Evolutionary conservation across 2,888 invertebrate genomes (phyloP).

Genomic region (Andrena haemorrhoa): DNA sequence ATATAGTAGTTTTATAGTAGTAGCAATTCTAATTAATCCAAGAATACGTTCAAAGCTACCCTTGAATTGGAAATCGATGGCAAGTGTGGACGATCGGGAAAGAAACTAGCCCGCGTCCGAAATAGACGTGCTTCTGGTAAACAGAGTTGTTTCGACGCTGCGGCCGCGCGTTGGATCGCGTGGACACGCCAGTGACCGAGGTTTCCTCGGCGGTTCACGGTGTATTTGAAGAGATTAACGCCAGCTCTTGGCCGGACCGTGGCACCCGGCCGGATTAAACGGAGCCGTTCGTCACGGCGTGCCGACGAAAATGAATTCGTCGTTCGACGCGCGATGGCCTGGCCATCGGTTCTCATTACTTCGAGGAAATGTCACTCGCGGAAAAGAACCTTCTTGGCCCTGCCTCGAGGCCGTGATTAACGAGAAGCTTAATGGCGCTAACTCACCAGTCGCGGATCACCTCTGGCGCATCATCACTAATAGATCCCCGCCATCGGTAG

Average conservation of each 20-base stretch:
- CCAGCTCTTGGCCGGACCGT: slow-evolving; percentile 11
- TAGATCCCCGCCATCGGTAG: neutral
- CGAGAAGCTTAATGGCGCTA: slow-evolving; percentile 22
- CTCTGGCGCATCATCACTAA: neutral
- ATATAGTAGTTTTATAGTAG: too few relatives aligned
- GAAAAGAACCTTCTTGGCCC: neutral
- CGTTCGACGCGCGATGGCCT: slow-evolving; percentile 45
- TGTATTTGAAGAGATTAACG: slow-evolving; percentile 67
- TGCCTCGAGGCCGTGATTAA: slow-evolving; percentile 15
- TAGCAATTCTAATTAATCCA: too few relatives aligned
- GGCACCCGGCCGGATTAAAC: slow-evolving; percentile 23
- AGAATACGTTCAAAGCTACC: neutral
- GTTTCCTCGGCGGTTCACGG: slow-evolving; percentile 39
- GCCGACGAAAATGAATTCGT: slow-evolving; percentile 67
- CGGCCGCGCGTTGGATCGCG: slow-evolving; percentile 28
- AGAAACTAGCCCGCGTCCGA: slow-evolving; percentile 29
- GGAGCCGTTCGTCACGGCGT: slow-evolving; percentile 45
- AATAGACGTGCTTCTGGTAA: slow-evolving; percentile 50
- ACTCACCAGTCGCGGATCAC: slow-evolving; percentile 2
- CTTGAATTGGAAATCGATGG: neutral
- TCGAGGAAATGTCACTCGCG: slow-evolving; percentile 27
- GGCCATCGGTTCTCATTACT: slow-evolving; percentile 42
- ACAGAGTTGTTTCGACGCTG: slow-evolving; percentile 45
- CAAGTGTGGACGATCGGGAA: neutral
- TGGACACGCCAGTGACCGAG: slow-evolving; percentile 24